Base-by-base conservation (phyloP, 2,888 invertebrate genomes). In the Drosophila kambysellisi region DNA sequence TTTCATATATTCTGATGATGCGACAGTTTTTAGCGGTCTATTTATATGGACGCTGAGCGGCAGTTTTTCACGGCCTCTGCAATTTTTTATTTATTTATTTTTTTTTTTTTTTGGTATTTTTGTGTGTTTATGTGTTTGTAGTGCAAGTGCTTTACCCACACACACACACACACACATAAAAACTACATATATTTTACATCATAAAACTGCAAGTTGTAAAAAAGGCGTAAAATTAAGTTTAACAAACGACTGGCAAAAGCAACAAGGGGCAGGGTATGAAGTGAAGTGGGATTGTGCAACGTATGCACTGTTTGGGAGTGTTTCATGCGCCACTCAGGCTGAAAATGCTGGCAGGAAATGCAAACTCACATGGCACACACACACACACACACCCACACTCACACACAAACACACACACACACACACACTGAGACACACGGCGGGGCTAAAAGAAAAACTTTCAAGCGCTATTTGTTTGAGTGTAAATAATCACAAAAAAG, bases 191-290 rank as follows among this genome's bases (percentile, higher is more conserved):
- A 74, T 76, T 78, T 82, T 73, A 75, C 74, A 82, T 79, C 83
- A 86, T 77, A 88, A 86, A 86, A 74, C 83, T 86, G 83, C 82
- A 88, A 88, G 86, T 86, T 86, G 88, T 88, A 86, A 86, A 86
- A 86, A 86, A 76, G 88, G 88, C 86, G 88, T 86, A 88, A 88
- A 87, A 88, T 88, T 83, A 83, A 88, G 84, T 86, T 88, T 85
- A 85, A 86, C 88, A 86, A 86, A 88, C 84, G 76, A 74, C 61
- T 75, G 66, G 65, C 54, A 46, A 54, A 66, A 66, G 61, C 52
- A 54, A 29, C 37, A 54, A 29, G 54, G 35, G 41, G 11, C 15
- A 25, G 29, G 46, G 46, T 8, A 46, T 4, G 46, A 25, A 29
- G 52, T 48, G 4, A 39, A 51, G 43, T 8, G 39, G 58, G 58